Evolutionary conservation across 2,797 vertebrate genomes (phyloP), one percentile per base, ranked within the genome.

Genomic region (Hydrophis major): DNA sequence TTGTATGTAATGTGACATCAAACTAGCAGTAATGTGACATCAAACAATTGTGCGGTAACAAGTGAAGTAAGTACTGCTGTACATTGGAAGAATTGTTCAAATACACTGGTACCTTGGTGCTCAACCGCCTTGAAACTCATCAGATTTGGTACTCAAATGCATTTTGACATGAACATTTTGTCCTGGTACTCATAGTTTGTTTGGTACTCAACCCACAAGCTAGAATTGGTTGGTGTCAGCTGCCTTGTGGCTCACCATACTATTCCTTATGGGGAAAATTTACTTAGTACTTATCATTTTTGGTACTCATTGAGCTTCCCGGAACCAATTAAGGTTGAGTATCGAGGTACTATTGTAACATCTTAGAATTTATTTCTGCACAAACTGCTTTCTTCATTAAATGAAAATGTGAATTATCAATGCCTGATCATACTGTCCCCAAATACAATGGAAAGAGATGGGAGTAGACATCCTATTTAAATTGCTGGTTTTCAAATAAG

Each of bases 361-460:
- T 47, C 42, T 47, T 12, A 4, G 0, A 0, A 88, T 10, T 92
- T 20, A 37, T 47, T 92, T n/a, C 92, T 61, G 25, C 37, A 91
- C 50, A 92, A 63, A 25, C 57, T 5, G 8, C 27, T 12, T n/a
- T 6, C 50, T 37, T 57, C 18, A 6, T 10, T 28, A 14, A 55
- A 0, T 0, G 10, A 37, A 56, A 63, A 88, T 0, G 0, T 4
- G 1, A 89, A 83, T 1, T 1, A 93, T 0, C 0, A 50, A 27
- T 69, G 56, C 3, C 86, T 55, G 87, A 20, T 42, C 69, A 32
- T 69, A 32, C 87, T 0, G 16, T 92, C 86, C 91, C 92, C 37
- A 93, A 94, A 90, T 2, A 8, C 50, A 59, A 55, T 1, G 0
- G 28, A 59, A n/a, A 55, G 86, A 69, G 55, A 74, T 86, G 89